Conservation (phyloP, 2,113 vertebrate species). For the Camelus dromedarius region DNA sequence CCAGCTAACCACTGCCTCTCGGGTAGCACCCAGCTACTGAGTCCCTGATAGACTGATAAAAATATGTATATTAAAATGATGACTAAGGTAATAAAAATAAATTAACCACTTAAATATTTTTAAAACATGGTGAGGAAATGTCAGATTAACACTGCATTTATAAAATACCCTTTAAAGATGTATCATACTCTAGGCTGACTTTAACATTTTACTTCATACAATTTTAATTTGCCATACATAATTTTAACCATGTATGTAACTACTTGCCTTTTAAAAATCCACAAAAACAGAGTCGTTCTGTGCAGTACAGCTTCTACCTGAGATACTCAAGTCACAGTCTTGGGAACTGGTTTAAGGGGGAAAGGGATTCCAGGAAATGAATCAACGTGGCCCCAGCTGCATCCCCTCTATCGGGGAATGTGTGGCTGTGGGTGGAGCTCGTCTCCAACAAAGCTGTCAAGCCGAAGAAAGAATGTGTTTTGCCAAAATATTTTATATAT, state of each 20-base stretch:
- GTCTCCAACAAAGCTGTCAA: neutral
- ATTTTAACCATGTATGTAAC: neutral
- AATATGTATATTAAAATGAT: neutral
- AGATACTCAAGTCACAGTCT: neutral
- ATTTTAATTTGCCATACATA: neutral
- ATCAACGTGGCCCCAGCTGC: accelerated
- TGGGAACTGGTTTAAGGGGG: neutral
- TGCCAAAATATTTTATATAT: neutral
- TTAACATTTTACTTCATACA: neutral
- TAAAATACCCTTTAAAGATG: neutral
- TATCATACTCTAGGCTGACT: neutral
- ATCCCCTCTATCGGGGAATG: neutral
- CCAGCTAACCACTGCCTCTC: neutral
- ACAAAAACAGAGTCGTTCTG: neutral
- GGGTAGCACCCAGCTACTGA: neutral
- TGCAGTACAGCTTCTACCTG: neutral
- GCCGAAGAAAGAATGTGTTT: neutral
- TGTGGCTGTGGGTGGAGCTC: neutral
- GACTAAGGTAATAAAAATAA: neutral
- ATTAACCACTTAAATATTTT: neutral
- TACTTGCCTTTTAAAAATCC: neutral
- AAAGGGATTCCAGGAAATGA: neutral
- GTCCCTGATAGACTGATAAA: neutral
- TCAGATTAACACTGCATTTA: neutral
- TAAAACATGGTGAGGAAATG: neutral